Conservation (phyloP, 2,113 vertebrate species). For the Agapornis roseicollis region DNA sequence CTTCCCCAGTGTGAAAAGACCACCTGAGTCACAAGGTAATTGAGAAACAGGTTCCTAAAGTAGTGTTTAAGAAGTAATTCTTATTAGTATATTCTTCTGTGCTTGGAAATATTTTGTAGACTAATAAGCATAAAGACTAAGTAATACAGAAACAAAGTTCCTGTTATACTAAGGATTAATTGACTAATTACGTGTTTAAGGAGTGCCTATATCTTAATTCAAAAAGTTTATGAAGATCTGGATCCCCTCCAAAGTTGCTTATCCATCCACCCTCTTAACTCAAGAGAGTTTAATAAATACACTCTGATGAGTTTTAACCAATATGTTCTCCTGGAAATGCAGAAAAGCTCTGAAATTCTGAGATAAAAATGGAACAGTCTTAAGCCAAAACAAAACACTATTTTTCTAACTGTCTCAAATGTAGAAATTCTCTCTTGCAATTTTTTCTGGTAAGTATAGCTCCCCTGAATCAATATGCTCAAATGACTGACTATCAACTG, state of each 20-base stretch:
- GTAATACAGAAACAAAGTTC: not conserved
- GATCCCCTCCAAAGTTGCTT: constrained; percentile 34
- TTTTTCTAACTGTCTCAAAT: not conserved
- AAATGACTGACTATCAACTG: not conserved
- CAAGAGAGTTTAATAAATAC: constrained; percentile 8
- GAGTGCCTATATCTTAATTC: constrained; percentile 13
- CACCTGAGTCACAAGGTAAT: not conserved
- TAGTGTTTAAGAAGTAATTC: not conserved
- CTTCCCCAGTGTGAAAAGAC: not conserved
- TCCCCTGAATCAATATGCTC: not conserved
- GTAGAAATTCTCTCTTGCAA: not conserved
- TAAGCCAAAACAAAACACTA: not conserved
- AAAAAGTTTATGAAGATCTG: constrained; percentile 44
- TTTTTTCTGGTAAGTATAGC: not conserved
- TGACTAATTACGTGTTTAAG: not conserved
- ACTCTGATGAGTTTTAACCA: not conserved
- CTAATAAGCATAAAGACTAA: not conserved
- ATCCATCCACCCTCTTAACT: not conserved
- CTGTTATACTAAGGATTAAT: constrained; percentile 17
- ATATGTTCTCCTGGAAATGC: not conserved
- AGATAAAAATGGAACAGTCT: not conserved
- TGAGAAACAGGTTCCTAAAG: not conserved
- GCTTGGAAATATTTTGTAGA: not conserved
- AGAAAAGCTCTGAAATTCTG: not conserved
- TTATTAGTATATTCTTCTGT: not conserved